Conservation (phyloP, 2,113 vertebrate genomes). For the Spizaetus ornatus region DNA sequence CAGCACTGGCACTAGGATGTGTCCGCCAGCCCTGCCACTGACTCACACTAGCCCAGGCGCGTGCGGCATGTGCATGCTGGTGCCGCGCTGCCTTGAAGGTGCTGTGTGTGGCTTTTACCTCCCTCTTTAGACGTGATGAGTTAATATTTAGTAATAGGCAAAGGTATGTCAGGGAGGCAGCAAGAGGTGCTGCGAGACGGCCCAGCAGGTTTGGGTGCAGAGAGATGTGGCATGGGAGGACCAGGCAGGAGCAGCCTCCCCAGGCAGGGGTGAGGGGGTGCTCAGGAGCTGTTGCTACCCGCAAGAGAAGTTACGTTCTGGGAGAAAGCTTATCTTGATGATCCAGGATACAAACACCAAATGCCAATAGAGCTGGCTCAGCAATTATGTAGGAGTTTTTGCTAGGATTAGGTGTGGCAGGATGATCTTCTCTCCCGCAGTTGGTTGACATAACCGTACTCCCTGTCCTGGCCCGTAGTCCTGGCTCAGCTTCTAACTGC, state of each 20-base stretch:
- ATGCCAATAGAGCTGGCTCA: background rate
- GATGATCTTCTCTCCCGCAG: background rate
- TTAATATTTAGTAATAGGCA: background rate
- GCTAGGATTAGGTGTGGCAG: background rate
- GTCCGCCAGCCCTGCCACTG: background rate
- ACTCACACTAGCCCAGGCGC: background rate
- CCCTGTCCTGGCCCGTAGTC: background rate
- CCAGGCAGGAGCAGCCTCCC: background rate
- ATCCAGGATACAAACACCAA: background rate
- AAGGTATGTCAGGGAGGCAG: background rate
- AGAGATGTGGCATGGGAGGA: background rate
- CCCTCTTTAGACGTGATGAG: background rate
- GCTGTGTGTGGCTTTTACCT: background rate
- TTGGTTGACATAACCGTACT: background rate
- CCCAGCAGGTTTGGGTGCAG: background rate
- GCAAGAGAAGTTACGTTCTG: background rate
- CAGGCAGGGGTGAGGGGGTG: background rate
- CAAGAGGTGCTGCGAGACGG: background rate
- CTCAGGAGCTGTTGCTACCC: background rate
- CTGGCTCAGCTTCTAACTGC: background rate
- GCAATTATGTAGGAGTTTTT: background rate
- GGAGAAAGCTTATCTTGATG: background rate
- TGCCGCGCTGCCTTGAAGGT: background rate
- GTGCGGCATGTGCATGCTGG: rapidly evolving
- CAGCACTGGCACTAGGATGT: background rate